A percentile compares a stretch with the other conserved stretches of the same genome.
phyloP scores from a whole-genome alignment of 2,888 invertebrate genomes.

The Gastracanthus pulcherrimus region DNA sequence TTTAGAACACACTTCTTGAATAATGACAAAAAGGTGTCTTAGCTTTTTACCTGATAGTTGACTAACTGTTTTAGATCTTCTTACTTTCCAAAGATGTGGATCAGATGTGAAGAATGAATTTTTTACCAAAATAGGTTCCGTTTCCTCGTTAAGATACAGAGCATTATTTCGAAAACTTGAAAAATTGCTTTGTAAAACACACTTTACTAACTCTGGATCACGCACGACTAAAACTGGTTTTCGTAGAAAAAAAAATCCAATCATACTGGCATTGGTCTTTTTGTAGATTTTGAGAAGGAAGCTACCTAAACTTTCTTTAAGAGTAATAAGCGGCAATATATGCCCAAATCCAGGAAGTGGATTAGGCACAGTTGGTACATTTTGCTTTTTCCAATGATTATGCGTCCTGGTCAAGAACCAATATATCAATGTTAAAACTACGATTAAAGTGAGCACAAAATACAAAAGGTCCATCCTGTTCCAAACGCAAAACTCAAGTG shows the following conservation, averaged over 20 bases:
- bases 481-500: neutral
- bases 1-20: conserved; percentile 62
- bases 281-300: conserved; percentile 34
- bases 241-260: conserved; percentile 47
- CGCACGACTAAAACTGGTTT: conserved; percentile 62
- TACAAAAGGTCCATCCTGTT: neutral
- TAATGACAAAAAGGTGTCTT: conserved; percentile 63
- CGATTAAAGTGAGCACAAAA: neutral
- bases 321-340: conserved; percentile 25
- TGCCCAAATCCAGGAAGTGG: conserved; percentile 48
- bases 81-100: conserved; percentile 62
- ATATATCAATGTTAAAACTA: conserved; percentile 31
- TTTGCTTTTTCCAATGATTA: conserved; percentile 50
- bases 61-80: conserved; percentile 46
- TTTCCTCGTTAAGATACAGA: conserved; percentile 34
- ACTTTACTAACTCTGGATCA: conserved; percentile 68
- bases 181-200: conserved; percentile 65
- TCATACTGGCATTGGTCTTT: conserved; percentile 28
- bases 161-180: conserved; percentile 65
- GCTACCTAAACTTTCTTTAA: conserved; percentile 19
- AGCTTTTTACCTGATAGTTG: conserved; percentile 62
- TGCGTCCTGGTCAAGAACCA: conserved; percentile 50
- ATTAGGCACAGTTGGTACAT: conserved; percentile 40
- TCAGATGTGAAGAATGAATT: conserved; percentile 69
- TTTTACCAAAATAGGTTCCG: conserved; percentile 63